phyloP scores from a whole-genome alignment of 1,140 invertebrate genomes.

The Aethina tumida region DNA sequence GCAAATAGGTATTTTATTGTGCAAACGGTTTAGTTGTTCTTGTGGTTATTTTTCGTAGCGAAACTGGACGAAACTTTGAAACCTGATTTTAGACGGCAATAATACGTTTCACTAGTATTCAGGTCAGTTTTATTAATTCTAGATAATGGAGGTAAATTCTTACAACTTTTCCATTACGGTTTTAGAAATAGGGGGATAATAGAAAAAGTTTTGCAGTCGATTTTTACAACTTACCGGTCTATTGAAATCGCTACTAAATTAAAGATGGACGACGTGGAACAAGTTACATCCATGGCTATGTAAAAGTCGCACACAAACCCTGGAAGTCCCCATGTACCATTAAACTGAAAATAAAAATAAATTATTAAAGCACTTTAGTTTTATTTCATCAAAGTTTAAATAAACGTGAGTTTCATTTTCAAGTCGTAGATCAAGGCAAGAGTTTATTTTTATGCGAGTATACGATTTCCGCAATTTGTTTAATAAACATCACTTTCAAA shows the following conservation, averaged over 20 bases:
- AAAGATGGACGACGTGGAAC: constrained; percentile 97
- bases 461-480: no score
- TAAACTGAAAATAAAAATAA: constrained; percentile 58
- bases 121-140: no score
- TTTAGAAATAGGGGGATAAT: neutral
- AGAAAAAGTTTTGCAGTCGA: constrained; percentile 1
- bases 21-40: no score
- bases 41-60: no score
- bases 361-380: constrained; percentile 23
- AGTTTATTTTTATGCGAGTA: no score
- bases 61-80: no score
- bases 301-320: constrained; percentile 94
- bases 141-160: no score
- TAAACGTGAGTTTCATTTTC: neutral
- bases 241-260: constrained; percentile 97
- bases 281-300: constrained; percentile 97
- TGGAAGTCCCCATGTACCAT: constrained; percentile 78
- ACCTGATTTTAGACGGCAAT: no score
- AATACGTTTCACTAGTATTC: no score
- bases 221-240: constrained; percentile 70
- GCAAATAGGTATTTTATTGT: no score
- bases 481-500: no score
- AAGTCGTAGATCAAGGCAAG: neutral
- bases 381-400: neutral
- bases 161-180: neutral